These are phyloP conservation scores for Passer montanus DNA, from an alignment of 2,113 vertebrate species.

Conservation along the genomic window DNA sequence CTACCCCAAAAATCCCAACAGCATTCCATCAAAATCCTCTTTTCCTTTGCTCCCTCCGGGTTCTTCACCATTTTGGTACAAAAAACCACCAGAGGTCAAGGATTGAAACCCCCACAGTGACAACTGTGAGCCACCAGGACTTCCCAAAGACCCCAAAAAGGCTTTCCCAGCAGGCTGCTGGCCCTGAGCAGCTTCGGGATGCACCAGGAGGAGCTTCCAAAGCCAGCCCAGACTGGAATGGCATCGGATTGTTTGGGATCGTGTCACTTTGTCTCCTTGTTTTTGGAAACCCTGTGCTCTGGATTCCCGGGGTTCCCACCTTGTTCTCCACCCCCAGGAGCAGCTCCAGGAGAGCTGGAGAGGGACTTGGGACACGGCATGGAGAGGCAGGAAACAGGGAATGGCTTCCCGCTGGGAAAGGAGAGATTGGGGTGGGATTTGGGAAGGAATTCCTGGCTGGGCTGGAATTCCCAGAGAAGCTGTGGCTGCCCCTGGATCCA, in stretches of 20 bases:
- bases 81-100: neutral
- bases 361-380: neutral
- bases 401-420: neutral
- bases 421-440: neutral
- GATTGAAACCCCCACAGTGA: neutral
- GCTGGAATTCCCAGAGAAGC: neutral
- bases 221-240: neutral
- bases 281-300: neutral
- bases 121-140: neutral
- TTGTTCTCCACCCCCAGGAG: neutral
- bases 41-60: neutral
- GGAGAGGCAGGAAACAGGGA: neutral
- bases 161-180: neutral
- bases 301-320: neutral
- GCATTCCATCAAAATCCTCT: neutral
- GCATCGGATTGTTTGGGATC: neutral
- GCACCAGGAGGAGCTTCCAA: neutral
- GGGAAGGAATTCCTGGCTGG: neutral
- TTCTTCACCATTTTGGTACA: neutral
- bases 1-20: neutral
- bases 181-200: neutral
- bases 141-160: neutral
- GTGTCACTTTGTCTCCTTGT: neutral
- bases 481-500: neutral
- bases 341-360: neutral